Evolutionary conservation across 2,113 vertebrate genomes (phyloP), one percentile per base, ranked within the genome.

Genomic region (Neoarius graeffei): DNA sequence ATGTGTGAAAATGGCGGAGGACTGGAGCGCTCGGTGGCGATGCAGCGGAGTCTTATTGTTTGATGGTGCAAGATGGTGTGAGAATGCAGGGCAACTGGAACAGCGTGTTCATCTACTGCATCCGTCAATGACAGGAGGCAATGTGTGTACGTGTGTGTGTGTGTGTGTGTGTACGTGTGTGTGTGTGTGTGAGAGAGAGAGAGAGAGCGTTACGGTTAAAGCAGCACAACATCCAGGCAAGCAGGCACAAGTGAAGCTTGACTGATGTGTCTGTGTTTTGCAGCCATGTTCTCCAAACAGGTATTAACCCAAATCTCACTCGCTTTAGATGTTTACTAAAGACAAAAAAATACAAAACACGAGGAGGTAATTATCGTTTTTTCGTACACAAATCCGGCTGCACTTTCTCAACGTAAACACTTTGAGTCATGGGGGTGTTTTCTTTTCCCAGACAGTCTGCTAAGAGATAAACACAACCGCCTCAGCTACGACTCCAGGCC

Each of bases 51-150:
- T 4, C 19, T 81, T 52, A 71, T 42, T 59, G 77, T 59, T 81
- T 59, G 17, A 8, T 2, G 50, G 56, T 10, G 64, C 30, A 48
- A 15, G 64, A 25, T 9, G 11, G 59, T 4, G 30, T 10, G 57
- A 60, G 86, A 87, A 87, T 87, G 86, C 79, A 73, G 86, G 42
- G 62, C 11, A 54, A 87, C 86, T n/a, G 86, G 86, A 82, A 71
- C 11, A n/a, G 73, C 86, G 73, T 71, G 86, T 71, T 87, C 79
- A n/a, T 82, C 62, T 42, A 42, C 64, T 56, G 79, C 77, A 86
- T 59, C 71, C 42, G 1, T 81, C 77, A 71, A 0, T 71, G 76
- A 56, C 30, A 59, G 17, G 7, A 27, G 85, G 25, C 69, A 85
- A 54, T 69, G 62, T 56, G 85, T 42, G 19, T 77, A 10, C 23